Conservation (phyloP, 2,888 invertebrate species). For the Standfussiana lucernea region DNA sequence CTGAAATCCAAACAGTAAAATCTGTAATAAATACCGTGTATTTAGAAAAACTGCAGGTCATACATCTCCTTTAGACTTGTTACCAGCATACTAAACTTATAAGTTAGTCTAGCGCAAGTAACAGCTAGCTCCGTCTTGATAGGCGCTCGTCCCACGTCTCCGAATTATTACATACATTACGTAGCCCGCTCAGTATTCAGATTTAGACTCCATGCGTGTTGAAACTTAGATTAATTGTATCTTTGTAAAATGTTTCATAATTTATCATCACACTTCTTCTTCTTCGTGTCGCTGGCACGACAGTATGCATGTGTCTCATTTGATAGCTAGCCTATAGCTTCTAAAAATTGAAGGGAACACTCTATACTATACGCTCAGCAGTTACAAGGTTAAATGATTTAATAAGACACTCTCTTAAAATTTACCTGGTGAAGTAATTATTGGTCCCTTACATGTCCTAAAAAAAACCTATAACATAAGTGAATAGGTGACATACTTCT, state of each 20-base stretch:
- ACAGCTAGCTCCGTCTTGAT: conserved; percentile 1
- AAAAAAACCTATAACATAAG: neutral
- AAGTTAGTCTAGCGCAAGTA: conserved; percentile 9
- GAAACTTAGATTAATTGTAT: neutral
- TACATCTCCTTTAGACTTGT: neutral
- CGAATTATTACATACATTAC: conserved; percentile 16
- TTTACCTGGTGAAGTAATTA: neutral
- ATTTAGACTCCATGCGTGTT: neutral
- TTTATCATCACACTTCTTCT: neutral
- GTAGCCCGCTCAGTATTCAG: conserved; percentile 30
- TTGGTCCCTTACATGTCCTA: neutral
- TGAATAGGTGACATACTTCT: neutral
- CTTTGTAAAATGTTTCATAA: neutral
- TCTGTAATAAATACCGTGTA: neutral
- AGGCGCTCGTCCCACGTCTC: neutral
- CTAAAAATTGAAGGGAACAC: neutral
- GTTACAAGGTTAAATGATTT: neutral
- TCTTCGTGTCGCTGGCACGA: neutral
- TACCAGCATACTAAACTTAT: neutral
- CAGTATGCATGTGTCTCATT: neutral
- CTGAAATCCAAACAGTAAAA: no score
- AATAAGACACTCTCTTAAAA: neutral
- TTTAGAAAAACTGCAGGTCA: neutral
- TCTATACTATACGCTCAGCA: neutral
- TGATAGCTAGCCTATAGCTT: neutral